Conservation (phyloP, 1,140 invertebrate species). For the Antheraea mylitta region DNA sequence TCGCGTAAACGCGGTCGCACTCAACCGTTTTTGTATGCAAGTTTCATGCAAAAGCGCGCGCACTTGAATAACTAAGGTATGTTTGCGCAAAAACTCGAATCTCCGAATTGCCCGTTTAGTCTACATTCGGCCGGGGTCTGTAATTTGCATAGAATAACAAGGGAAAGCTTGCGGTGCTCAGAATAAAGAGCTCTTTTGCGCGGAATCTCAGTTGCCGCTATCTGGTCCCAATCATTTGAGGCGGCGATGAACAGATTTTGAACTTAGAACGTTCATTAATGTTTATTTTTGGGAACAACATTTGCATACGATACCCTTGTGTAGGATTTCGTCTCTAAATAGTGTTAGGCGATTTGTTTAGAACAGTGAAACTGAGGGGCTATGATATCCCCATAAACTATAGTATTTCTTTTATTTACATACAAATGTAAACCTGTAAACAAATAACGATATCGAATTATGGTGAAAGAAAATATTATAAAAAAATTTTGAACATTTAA, state of each 20-base stretch:
- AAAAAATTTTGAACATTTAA: too few species aligned
- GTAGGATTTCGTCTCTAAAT: neutral
- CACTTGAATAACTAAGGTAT: constrained; percentile 69
- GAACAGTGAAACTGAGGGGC: too few species aligned
- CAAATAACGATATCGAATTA: too few species aligned
- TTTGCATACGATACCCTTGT: constrained; percentile 3
- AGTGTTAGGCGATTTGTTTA: neutral
- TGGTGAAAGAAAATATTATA: too few species aligned
- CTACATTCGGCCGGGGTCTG: constrained; percentile 46
- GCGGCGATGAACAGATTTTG: neutral
- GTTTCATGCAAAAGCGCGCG: constrained; percentile 59
- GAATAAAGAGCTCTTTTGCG: constrained; percentile 45
- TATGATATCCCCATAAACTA: too few species aligned
- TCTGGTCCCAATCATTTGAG: constrained; percentile 48
- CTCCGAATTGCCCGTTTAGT: constrained; percentile 61
- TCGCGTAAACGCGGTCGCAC: constrained; percentile 50
- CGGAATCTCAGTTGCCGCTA: constrained; percentile 45
- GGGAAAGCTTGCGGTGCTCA: constrained; percentile 40
- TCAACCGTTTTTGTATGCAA: constrained; percentile 61
- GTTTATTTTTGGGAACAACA: constrained; percentile 6
- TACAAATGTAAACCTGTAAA: too few species aligned
- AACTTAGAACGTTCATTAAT: constrained; percentile 3
- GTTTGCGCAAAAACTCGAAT: constrained; percentile 73
- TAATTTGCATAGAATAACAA: constrained; percentile 77
- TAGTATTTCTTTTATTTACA: too few species aligned